Conservation (phyloP, 2,888 invertebrate genomes). For the Ischnus inquisitorius region DNA sequence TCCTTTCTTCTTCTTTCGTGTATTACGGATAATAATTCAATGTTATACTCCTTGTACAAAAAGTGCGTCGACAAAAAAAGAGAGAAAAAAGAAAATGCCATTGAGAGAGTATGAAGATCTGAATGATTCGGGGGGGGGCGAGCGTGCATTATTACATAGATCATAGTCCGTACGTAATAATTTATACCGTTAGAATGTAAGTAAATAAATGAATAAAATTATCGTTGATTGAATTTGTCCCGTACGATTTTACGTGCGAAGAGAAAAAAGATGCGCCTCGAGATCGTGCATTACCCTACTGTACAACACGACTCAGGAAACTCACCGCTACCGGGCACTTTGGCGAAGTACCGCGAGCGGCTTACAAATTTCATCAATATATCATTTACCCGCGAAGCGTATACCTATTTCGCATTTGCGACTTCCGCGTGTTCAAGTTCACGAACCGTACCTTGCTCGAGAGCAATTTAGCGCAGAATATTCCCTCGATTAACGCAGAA, state of each 20-base stretch:
- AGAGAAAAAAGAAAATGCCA: not conserved
- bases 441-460: slow-evolving; percentile 40
- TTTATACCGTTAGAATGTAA: slow-evolving; percentile 54
- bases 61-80: too few species aligned
- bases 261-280: slow-evolving; percentile 10
- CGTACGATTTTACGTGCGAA: slow-evolving; percentile 7
- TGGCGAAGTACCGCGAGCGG: slow-evolving; percentile 39
- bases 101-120: slow-evolving; percentile 34
- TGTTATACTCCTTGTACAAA: slow-evolving; percentile 44
- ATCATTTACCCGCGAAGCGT: slow-evolving; percentile 48
- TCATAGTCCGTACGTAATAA: slow-evolving; percentile 61
- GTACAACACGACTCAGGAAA: slow-evolving; percentile 21
- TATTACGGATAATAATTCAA: slow-evolving; percentile 1
- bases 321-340: slow-evolving; percentile 6
- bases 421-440: slow-evolving; percentile 45
- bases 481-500: slow-evolving; percentile 12
- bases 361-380: slow-evolving; percentile 58
- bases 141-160: slow-evolving; percentile 34
- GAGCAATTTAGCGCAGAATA: slow-evolving; percentile 49
- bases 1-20: slow-evolving; percentile 8
- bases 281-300: slow-evolving; percentile 47
- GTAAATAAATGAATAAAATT: slow-evolving; percentile 54
- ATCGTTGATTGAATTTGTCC: slow-evolving; percentile 22
- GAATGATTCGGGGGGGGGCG: slow-evolving; percentile 23
- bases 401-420: slow-evolving; percentile 45